Percentiles rank a stretch among this genome's conserved stretches.
Conservation (phyloP, 2,888 invertebrate species). For the Corbicula japonica region DNA sequence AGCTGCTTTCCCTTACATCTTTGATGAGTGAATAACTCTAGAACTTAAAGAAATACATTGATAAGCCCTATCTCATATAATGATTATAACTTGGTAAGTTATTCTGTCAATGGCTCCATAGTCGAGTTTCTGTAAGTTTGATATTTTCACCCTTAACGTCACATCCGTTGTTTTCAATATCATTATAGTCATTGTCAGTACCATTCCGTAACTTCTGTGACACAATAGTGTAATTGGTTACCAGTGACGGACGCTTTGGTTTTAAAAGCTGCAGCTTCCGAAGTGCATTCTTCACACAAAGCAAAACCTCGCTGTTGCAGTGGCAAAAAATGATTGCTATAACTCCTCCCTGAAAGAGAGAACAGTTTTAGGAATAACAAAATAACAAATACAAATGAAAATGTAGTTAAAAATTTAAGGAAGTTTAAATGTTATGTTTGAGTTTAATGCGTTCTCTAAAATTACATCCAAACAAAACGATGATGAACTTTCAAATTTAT, state of each 20-base stretch:
- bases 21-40: too few relatives aligned
- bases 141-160: constrained; percentile 2
- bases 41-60: too few relatives aligned
- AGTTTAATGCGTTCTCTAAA: background rate
- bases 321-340: constrained; percentile 71
- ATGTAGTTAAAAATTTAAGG: background rate
- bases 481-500: background rate
- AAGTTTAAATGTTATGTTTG: background rate
- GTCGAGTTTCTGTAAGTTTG: constrained; percentile 22
- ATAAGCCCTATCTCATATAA: too few relatives aligned
- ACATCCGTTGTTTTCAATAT: constrained; percentile 9
- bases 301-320: constrained; percentile 66
- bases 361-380: background rate
- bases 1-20: too few relatives aligned
- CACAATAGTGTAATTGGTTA: constrained; percentile 47
- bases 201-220: constrained; percentile 34
- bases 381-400: background rate
- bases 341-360: constrained; percentile 66
- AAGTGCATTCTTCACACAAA: constrained; percentile 41
- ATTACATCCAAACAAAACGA: background rate
- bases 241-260: constrained; percentile 25
- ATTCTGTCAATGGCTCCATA: too few relatives aligned
- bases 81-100: too few relatives aligned
- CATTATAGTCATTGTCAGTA: background rate
- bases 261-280: constrained; percentile 13